phyloP scores from a whole-genome alignment of 2,113 vertebrate genomes.

The Choloepus hoffmanni region DNA sequence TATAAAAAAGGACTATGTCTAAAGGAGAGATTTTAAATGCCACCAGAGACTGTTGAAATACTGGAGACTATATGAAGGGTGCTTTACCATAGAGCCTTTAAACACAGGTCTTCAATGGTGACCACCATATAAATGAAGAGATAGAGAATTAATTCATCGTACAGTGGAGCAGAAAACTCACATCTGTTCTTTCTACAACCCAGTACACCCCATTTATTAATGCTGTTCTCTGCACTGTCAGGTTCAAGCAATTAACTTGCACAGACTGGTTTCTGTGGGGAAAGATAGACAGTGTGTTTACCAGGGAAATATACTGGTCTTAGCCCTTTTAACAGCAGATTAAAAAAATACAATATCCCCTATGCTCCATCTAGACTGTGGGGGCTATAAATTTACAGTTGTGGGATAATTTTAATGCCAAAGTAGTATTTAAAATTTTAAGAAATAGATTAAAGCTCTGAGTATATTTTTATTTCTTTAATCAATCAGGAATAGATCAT shows the following conservation, averaged over 20 bases:
- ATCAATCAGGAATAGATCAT: conserved; percentile 43
- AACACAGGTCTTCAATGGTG: conserved; percentile 79
- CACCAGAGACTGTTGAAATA: conserved; percentile 60
- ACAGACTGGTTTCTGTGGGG: conserved; percentile 82
- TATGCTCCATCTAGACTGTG: conserved; percentile 40
- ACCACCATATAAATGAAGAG: conserved; percentile 79
- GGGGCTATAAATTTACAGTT: conserved; percentile 56
- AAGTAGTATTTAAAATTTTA: conserved; percentile 68
- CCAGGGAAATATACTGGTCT: conserved; percentile 77
- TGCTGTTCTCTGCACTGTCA: conserved; percentile 83
- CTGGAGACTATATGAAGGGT: conserved; percentile 22
- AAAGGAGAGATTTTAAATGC: conserved; percentile 66
- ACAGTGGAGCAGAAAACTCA: conserved; percentile 89
- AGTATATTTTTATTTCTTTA: not conserved
- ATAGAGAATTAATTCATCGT: conserved; percentile 85
- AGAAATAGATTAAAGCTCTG: not conserved
- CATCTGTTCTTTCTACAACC: conserved; percentile 89
- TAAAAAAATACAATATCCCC: conserved; percentile 73
- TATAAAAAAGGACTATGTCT: conserved; percentile 39
- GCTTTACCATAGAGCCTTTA: conserved; percentile 62
- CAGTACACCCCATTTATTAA: conserved; percentile 90
- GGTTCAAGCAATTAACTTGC: conserved; percentile 87
- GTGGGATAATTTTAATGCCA: conserved; percentile 74
- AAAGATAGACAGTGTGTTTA: conserved; percentile 81
- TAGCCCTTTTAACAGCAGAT: conserved; percentile 74